Base-by-base conservation (phyloP, 2,113 vertebrate genomes). In the Ahaetulla prasina region DNA sequence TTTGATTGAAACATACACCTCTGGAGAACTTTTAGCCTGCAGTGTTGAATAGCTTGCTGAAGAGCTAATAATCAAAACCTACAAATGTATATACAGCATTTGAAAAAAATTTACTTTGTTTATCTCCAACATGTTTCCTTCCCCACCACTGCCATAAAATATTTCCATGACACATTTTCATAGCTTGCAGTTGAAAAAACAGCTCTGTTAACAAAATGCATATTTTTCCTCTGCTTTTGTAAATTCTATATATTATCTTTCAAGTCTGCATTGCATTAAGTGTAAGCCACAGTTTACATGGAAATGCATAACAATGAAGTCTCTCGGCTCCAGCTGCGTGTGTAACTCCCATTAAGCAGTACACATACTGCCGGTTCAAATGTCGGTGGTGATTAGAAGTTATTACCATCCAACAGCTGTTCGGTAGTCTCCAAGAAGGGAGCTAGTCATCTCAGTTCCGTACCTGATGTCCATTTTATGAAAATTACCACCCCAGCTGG, bases 191-290 rank as follows among this genome's bases (percentile, higher is more conserved):
- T 89, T 94, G 92, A 90, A 93, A 95, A 95, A 94, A 80, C 27
- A 68, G 35, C 39, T 94, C 94, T 94, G 39, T 94, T 95, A 95
- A 39, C 45, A 3, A 89, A 94, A 25, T 85, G 57, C 27, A 47
- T 94, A 94, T 91, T 92, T 85, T 85, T 60, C 57, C 12, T 95
- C 94, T 94, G 0, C 0, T 93, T 95, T 91, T 94, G 45, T 94
- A 89, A 93, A 68, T 93, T 94, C 90, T 95, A 1, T 60, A 60
- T 55, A 10, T 92, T 94, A 91, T 94, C 35, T 63, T 63, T 92
- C 93, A 91, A 96, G 91, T 25, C 93, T 95, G 89, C 87, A 35
- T 95, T 90, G 89, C 89, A 89, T 95, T 96, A 94, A 91, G 55
- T 91, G 0, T 88, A 94, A 93, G 88, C 88, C 57, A 43, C 68